Conservation (phyloP, 1,140 invertebrate genomes). For the Schlechtendalia chinensis region DNA sequence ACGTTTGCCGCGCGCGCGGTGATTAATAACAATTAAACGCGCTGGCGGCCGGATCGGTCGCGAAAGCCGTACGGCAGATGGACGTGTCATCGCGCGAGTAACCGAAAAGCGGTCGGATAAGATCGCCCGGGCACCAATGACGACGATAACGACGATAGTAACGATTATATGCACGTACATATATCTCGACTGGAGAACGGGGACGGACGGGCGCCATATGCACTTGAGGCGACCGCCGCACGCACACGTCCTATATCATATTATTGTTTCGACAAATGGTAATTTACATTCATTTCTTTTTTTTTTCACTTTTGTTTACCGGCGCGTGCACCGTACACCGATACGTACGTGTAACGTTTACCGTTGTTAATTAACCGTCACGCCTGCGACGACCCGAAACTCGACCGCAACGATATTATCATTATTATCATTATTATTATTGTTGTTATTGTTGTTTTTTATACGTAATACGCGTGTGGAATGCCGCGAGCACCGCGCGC, state of each 20-base stretch:
- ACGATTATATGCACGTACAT: not conserved
- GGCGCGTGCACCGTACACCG: no score
- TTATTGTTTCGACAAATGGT: constrained; percentile 39
- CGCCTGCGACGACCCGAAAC: constrained; percentile 4
- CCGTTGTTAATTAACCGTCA: constrained; percentile 48
- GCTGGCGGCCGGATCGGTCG: no score
- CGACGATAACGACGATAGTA: not conserved
- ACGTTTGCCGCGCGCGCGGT: no score
- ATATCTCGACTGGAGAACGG: not conserved
- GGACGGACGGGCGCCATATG: no score
- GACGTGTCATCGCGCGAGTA: constrained; percentile 34
- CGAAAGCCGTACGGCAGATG: constrained; percentile 21
- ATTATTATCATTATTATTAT: no score
- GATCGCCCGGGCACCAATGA: constrained; percentile 22
- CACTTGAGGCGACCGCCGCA: no score
- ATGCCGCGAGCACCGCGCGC: no score
- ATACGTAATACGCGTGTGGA: no score
- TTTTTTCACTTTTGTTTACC: constrained; percentile 39
- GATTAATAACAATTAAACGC: constrained; percentile 39
- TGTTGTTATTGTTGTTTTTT: no score
- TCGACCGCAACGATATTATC: no score
- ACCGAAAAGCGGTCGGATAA: not conserved
- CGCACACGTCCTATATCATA: not conserved
- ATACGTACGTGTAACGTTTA: constrained; percentile 4
- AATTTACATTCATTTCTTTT: constrained; percentile 4